phyloP scores from a whole-genome alignment of 1,140 invertebrate genomes.

The Apocrypta bakeri region DNA sequence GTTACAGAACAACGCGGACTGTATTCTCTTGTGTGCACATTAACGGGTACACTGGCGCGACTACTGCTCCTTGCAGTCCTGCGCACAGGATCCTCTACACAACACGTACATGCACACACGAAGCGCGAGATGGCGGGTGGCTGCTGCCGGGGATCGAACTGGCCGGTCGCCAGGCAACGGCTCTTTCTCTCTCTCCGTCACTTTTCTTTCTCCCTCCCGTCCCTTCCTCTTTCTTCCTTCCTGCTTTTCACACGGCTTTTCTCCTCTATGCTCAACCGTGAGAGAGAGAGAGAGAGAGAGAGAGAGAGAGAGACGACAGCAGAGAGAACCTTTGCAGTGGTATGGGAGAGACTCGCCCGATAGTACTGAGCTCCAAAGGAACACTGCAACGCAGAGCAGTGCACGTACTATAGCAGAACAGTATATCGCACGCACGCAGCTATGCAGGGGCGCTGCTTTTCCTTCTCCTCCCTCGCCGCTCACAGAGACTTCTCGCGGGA shows the following conservation, averaged over 20 bases:
- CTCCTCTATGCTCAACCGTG: too few relatives aligned
- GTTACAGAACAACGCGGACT: too few relatives aligned
- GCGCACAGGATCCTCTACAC: background rate
- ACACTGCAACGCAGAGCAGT: background rate
- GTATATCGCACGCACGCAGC: too few relatives aligned
- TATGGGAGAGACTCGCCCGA: background rate
- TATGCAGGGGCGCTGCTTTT: background rate
- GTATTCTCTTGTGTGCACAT: background rate
- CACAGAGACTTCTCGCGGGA: background rate
- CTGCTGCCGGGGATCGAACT: constrained; percentile 74
- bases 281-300: too few relatives aligned
- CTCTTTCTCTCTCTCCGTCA: background rate
- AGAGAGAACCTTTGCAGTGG: background rate
- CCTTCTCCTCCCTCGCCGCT: background rate
- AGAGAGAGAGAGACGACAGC: background rate
- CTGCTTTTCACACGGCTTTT: background rate
- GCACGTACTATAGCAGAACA: too few relatives aligned
- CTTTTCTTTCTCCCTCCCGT: constrained; percentile 35
- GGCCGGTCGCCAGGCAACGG: constrained; percentile 74
- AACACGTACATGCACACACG: background rate
- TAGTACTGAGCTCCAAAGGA: background rate
- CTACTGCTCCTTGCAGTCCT: constrained; percentile 11
- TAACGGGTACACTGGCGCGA: background rate
- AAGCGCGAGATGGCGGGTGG: constrained; percentile 58
- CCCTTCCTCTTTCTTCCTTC: constrained; percentile 22